phyloP scores from a whole-genome alignment of 1,140 invertebrate species.

The Lordiphosa clarofinis region DNA sequence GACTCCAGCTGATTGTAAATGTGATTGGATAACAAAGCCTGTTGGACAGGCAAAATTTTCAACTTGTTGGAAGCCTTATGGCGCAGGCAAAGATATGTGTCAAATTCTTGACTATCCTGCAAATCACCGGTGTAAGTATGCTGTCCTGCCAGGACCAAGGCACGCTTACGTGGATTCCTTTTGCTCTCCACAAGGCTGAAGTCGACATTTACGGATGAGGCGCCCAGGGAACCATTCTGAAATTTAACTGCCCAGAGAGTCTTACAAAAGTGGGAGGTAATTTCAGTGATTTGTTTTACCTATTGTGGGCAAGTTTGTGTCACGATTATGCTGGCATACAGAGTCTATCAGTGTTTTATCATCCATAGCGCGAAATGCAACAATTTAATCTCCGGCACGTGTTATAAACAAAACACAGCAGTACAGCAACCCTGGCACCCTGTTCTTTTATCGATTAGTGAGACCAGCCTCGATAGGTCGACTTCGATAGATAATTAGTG shows the following conservation, averaged over 20 bases:
- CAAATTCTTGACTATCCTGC: conserved; percentile 34
- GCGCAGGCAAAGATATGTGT: conserved; percentile 63
- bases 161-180: conserved; percentile 25
- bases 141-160: conserved; percentile 42
- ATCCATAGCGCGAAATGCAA: too few species aligned
- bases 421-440: neutral
- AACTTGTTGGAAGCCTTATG: conserved; percentile 62
- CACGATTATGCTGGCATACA: conserved; percentile 26
- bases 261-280: neutral
- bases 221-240: conserved; percentile 60
- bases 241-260: conserved; percentile 51
- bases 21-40: conserved; percentile 53
- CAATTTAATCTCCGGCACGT: too few species aligned
- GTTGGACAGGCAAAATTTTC: conserved; percentile 54
- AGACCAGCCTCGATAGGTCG: conserved; percentile 1
- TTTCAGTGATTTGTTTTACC: conserved; percentile 27
- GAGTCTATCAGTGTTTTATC: conserved; percentile 48
- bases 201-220: conserved; percentile 17
- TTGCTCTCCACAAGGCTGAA: conserved; percentile 28
- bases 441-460: conserved; percentile 35
- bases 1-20: conserved; percentile 53
- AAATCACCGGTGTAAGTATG: conserved; percentile 46
- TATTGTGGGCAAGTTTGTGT: conserved; percentile 34
- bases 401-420: neutral
- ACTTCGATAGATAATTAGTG: too few species aligned